These are phyloP conservation scores for Phthorimaea operculella DNA, from an alignment of 1,140 invertebrate genomes.

Conservation along the genomic window DNA sequence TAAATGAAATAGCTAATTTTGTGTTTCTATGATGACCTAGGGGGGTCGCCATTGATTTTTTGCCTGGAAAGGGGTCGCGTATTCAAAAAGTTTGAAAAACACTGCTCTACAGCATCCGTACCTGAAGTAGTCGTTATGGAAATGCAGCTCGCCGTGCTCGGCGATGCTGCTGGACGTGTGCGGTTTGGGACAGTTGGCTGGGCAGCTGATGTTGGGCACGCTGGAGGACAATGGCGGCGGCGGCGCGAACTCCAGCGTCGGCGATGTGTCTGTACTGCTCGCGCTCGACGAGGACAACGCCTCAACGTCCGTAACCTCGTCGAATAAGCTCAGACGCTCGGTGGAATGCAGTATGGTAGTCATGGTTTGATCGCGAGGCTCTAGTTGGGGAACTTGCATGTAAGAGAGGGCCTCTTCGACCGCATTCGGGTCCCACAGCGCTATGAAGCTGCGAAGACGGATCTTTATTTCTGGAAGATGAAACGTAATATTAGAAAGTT, in stretches of 20 bases:
- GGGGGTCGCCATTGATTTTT: no score
- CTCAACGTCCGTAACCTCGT: slow-evolving; percentile 76
- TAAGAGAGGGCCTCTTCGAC: slow-evolving; percentile 87
- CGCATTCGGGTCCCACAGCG: slow-evolving; percentile 83
- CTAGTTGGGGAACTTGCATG: slow-evolving; percentile 74
- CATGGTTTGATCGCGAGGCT: slow-evolving; percentile 62
- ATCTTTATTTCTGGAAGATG: slow-evolving; percentile 54
- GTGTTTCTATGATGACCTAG: no score
- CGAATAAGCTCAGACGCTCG: slow-evolving; percentile 77
- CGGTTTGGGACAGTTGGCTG: slow-evolving; percentile 17
- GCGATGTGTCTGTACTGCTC: slow-evolving; percentile 53
- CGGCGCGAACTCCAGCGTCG: slow-evolving; percentile 33
- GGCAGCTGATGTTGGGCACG: slow-evolving; percentile 29
- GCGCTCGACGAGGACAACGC: slow-evolving; percentile 63
- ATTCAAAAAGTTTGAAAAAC: no score
- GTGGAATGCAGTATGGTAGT: slow-evolving; percentile 82
- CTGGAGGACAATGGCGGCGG: slow-evolving; percentile 33
- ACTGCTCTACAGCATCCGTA: slow-evolving; percentile 28
- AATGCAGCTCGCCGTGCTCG: slow-evolving; percentile 38
- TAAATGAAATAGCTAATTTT: no score
- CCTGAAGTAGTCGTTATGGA: slow-evolving; percentile 54
- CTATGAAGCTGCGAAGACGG: slow-evolving; percentile 76
- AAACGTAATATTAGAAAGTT: slow-evolving; percentile 2
- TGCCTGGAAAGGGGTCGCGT: no score
- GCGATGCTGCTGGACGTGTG: slow-evolving; percentile 8